Conservation (phyloP, 2,797 vertebrate species). For the Botia kubotai region DNA sequence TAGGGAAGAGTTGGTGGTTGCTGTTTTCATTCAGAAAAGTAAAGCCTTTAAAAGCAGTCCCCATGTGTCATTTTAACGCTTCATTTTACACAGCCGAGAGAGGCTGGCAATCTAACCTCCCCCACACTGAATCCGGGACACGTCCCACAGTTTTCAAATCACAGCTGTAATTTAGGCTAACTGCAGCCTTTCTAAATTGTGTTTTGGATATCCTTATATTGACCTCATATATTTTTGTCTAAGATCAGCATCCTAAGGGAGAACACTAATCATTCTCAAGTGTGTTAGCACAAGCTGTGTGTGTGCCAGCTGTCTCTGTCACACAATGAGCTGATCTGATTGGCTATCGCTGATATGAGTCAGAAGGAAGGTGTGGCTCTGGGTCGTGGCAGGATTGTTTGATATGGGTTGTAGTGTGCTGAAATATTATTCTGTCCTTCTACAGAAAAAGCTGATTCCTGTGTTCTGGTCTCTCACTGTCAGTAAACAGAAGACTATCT, state of each 20-base stretch:
- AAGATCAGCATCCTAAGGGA: conserved; percentile 7
- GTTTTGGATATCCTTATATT: conserved; percentile 36
- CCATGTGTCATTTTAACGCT: conserved; percentile 1
- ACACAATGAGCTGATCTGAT: conserved; percentile 23
- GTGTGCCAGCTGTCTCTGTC: conserved; percentile 1
- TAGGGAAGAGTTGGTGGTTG: background rate
- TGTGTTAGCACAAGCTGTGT: background rate
- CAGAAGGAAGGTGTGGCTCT: conserved; percentile 22
- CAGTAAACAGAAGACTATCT: conserved; percentile 9
- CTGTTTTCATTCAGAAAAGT: conserved; percentile 5
- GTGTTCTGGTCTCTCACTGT: conserved; percentile 6
- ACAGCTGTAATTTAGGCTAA: conserved; percentile 48
- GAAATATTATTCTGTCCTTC: conserved; percentile 15
- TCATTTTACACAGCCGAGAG: conserved; percentile 6
- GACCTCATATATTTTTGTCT: conserved; percentile 27
- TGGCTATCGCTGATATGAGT: conserved; percentile 7
- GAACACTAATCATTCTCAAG: conserved; percentile 9
- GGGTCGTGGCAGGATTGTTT: conserved; percentile 19
- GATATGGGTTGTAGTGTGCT: background rate
- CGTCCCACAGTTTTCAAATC: conserved; percentile 35
- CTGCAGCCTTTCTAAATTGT: conserved; percentile 15
- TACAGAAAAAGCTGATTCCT: background rate
- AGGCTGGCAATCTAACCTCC: conserved; percentile 26
- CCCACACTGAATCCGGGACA: conserved; percentile 43
- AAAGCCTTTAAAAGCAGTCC: background rate